Conservation (phyloP, 2,797 vertebrate genomes). For the Epinephelus awoara region DNA sequence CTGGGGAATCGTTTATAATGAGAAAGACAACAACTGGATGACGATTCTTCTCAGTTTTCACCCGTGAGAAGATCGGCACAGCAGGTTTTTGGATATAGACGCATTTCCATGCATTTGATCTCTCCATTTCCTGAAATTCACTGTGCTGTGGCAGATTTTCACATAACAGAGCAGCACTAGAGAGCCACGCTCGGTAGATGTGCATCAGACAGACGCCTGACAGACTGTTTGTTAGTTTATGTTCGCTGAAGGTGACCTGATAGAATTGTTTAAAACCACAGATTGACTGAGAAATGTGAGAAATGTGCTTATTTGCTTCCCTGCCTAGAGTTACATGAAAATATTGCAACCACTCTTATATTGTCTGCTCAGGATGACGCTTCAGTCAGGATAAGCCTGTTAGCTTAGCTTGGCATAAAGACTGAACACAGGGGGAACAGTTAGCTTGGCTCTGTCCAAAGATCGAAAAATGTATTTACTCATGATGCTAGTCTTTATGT, state of each 20-base stretch:
- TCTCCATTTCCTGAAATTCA: conserved; percentile 28
- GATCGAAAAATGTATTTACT: too few relatives aligned
- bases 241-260: conserved; percentile 12
- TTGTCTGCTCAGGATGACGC: not conserved
- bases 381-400: not conserved
- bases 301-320: not conserved
- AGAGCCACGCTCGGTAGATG: conserved; percentile 9
- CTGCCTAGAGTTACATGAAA: not conserved
- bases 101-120: conserved; percentile 54
- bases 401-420: not conserved
- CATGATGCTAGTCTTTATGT: too few relatives aligned
- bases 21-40: conserved; percentile 63
- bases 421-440: too few relatives aligned
- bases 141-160: conserved; percentile 1
- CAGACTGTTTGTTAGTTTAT: conserved; percentile 5
- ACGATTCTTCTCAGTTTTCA: conserved; percentile 45
- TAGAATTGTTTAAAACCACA: not conserved
- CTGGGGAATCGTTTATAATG: conserved; percentile 56
- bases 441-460: too few relatives aligned
- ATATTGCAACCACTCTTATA: not conserved
- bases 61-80: conserved; percentile 52
- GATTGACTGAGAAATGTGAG: not conserved
- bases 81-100: conserved; percentile 33
- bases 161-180: not conserved
- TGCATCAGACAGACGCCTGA: conserved; percentile 10